Conservation (phyloP, 2,888 invertebrate genomes). For the Leptopilina drosophilae region DNA sequence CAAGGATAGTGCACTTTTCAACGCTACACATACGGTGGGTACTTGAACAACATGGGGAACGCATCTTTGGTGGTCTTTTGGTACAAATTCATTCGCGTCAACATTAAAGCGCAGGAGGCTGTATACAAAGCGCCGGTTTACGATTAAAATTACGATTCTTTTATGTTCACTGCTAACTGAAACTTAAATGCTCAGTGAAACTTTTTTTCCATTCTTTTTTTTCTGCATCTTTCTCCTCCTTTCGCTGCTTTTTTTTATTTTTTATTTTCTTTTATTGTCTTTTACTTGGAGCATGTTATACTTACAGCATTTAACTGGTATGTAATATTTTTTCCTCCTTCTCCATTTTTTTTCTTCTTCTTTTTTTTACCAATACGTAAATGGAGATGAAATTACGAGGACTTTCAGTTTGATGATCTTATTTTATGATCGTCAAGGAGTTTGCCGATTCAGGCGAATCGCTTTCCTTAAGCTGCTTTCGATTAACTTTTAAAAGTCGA, state of each 20-base stretch:
- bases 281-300: constrained; percentile 28
- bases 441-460: constrained; percentile 12
- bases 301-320: constrained; percentile 60
- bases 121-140: constrained; percentile 61
- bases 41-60: constrained; percentile 30
- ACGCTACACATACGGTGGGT: constrained; percentile 43
- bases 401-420: constrained; percentile 25
- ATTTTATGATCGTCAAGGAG: constrained; percentile 37
- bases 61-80: constrained; percentile 69
- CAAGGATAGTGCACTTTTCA: constrained; percentile 52
- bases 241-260: constrained; percentile 51
- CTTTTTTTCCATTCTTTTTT: constrained; percentile 45
- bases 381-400: constrained; percentile 51
- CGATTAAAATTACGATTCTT: constrained; percentile 71
- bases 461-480: constrained; percentile 17
- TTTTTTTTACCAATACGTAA: constrained; percentile 60
- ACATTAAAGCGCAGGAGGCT: constrained; percentile 53
- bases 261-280: constrained; percentile 37
- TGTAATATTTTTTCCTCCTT: constrained; percentile 55
- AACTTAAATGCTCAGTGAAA: constrained; percentile 68
- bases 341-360: not conserved
- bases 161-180: constrained; percentile 70
- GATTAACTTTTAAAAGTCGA: constrained; percentile 27
- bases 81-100: constrained; percentile 66
- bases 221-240: constrained; percentile 45